Evolutionary conservation across 2,888 invertebrate species (phyloP), one percentile per base, ranked within the genome.

Genomic region (Enchytraeus crypticus): DNA sequence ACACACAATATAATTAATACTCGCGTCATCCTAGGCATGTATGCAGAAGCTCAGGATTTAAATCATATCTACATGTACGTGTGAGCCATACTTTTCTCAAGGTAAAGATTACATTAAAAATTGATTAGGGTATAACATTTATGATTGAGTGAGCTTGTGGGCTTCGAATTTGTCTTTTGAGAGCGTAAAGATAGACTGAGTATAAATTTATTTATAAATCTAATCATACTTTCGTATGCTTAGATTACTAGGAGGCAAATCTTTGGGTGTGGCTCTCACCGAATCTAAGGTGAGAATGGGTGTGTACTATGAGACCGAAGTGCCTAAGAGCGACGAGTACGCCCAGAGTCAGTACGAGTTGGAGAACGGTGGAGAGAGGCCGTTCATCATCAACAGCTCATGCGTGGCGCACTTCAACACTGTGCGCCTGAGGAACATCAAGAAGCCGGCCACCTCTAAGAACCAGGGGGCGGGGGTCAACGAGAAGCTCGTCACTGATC

Each of bases 401-500:
- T 56, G 60, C 23, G 56, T 57, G 18, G 66, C 61, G 26, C 63
- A 61, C 27, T 62, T 66, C 21, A 49, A 51, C 38, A 62, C 51
- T 38, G 49, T 61, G 14, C 57, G 54, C 47, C 53, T 65, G 33
- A 34, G 51, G 1, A 55, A 61, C 23, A 33, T 65, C 14, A 58
- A 63, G 30, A 46, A 61, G 4, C 53, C 54, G 2, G 62, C 61
- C 5, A n/a, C n/a, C n/a, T n/a, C n/a, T n/a, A n/a, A n/a, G n/a
- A n/a, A n/a, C n/a, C n/a, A n/a, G n/a, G 27, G 56, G 32, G 46
- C 38, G 29, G 34, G 49, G 5, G 21, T 5, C 14, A 56, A 57
- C 29, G 56, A 56, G 33, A 64, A 66, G 38, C 49, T 57, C 26
- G 64, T 64, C n/a, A 64, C 64, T 2, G 64, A 64, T 11, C 57